Evolutionary conservation across 2,797 vertebrate species (phyloP).

Genomic region (Cichlasoma orientale): DNA sequence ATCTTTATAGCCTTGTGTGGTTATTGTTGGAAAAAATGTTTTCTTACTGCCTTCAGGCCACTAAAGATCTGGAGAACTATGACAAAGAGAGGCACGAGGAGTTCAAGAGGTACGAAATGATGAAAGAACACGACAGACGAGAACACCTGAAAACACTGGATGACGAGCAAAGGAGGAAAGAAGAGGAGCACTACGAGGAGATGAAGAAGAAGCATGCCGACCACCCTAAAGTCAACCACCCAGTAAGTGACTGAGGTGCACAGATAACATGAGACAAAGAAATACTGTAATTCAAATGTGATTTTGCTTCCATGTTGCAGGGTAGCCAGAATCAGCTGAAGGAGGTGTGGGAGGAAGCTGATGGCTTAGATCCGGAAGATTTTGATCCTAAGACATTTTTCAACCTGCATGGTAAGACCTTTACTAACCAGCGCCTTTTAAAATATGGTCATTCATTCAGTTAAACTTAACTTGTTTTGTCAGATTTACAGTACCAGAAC

Average conservation of each 20-base stretch:
- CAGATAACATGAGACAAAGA: not conserved
- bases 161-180: conserved; percentile 88
- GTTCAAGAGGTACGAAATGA: conserved; percentile 98
- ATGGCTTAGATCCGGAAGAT: conserved; percentile 95
- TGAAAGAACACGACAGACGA: conserved; percentile 94
- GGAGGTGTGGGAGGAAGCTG: conserved; percentile 97
- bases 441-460: not conserved
- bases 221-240: conserved; percentile 98
- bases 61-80: conserved; percentile 93
- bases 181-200: conserved; percentile 92
- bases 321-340: conserved; percentile 98
- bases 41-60: conserved; percentile 81
- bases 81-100: conserved; percentile 96
- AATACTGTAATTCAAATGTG: not conserved
- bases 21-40: not conserved
- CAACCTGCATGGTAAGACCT: conserved; percentile 91
- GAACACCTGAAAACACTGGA: conserved; percentile 93
- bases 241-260: conserved; percentile 79
- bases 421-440: not conserved
- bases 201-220: conserved; percentile 96
- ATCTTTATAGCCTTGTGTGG: not conserved
- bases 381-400: conserved; percentile 99
- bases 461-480: not conserved
- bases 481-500: not conserved
- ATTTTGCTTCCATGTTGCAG: conserved; percentile 68